A percentile compares a stretch with the other conserved stretches of the same genome.
These are phyloP conservation scores for Mycetomoellerius zeteki DNA, from an alignment of 1,140 invertebrate genomes.

Conservation along the genomic window DNA sequence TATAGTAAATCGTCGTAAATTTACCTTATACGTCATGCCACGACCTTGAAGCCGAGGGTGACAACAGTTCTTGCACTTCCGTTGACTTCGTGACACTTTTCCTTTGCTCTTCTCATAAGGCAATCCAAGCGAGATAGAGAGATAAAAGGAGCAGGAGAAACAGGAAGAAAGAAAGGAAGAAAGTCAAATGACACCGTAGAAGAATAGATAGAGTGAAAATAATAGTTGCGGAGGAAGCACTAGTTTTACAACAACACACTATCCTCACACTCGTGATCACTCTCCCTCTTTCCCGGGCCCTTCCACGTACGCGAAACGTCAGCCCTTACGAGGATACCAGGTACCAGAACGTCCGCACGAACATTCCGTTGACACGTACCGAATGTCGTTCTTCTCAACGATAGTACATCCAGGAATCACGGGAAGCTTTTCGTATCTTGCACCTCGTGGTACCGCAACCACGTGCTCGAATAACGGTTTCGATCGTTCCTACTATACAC, in stretches of 20 bases:
- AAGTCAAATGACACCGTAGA: neutral
- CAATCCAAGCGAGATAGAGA: conserved; percentile 14
- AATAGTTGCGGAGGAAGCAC: conserved; percentile 42
- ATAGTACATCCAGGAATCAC: neutral
- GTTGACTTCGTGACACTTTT: conserved; percentile 64
- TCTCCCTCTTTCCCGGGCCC: conserved; percentile 47
- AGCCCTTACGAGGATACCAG: conserved; percentile 40
- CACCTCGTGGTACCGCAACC: conserved; percentile 65
- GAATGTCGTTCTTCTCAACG: neutral
- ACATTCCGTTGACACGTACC: conserved; percentile 68
- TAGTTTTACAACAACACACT: conserved; percentile 73
- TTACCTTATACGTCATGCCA: conserved; percentile 86
- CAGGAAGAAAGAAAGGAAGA: conserved; percentile 8
- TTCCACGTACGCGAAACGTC: conserved; percentile 16
- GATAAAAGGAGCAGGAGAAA: neutral
- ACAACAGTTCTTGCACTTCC: conserved; percentile 51
- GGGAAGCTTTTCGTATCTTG: neutral
- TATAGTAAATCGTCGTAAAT: conserved; percentile 46
- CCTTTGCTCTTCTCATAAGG: conserved; percentile 10
- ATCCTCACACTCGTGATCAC: conserved; percentile 69
- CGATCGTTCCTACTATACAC: conserved; percentile 34
- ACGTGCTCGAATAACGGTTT: conserved; percentile 71
- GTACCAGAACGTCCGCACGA: conserved; percentile 76
- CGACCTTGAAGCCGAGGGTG: conserved; percentile 73
- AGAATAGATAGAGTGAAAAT: neutral